phyloP scores from a whole-genome alignment of 2,888 invertebrate genomes.

The Tipula vernalis region DNA sequence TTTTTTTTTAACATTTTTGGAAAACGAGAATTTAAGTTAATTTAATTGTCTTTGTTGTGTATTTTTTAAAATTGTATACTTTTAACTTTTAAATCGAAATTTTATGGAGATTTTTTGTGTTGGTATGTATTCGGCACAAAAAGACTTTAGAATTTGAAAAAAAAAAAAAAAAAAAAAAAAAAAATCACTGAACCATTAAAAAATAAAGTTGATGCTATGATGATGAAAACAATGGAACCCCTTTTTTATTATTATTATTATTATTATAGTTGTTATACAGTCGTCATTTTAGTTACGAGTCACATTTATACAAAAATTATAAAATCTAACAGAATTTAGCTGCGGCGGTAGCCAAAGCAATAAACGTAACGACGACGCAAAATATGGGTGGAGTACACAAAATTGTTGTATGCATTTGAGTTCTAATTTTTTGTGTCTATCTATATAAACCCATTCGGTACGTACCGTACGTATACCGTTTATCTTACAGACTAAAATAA shows the following conservation, averaged over 20 bases:
- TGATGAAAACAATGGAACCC: not conserved
- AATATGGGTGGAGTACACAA: not conserved
- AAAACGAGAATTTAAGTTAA: not conserved
- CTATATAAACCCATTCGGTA: not conserved
- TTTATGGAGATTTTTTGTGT: not conserved
- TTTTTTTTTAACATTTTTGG: not conserved
- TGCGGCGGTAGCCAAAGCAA: not conserved
- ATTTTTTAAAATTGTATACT: not conserved
- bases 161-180: not conserved
- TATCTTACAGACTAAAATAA: not conserved
- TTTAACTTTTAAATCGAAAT: not conserved
- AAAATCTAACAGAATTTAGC: not conserved
- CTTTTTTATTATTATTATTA: not conserved
- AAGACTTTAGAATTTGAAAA: not conserved
- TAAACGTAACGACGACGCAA: not conserved
- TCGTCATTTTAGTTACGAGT: not conserved
- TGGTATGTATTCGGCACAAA: not conserved
- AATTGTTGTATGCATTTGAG: not conserved
- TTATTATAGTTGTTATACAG: not conserved
- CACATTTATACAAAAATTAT: not conserved
- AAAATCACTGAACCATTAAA: not conserved
- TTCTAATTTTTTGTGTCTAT: not conserved
- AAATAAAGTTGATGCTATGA: not conserved
- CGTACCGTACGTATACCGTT: not conserved
- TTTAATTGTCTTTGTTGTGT: not conserved